Base-by-base conservation (phyloP, 2,888 invertebrate species). In the Hypsopygia costalis region DNA sequence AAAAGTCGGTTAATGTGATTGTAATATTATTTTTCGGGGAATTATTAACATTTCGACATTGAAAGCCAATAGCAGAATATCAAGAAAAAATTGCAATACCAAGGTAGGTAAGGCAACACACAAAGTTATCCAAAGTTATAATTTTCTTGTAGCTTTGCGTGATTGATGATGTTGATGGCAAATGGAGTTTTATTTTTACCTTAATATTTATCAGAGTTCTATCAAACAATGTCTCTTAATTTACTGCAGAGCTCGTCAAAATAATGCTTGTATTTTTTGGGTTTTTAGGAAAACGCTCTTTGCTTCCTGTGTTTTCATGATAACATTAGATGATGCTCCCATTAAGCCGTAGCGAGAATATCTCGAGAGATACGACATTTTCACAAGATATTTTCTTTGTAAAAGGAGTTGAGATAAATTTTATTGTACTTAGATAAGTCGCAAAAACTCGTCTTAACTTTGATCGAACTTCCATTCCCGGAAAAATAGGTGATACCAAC, bases 1-100 rank as follows among this genome's bases (percentile, higher is more conserved):
- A 3, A 33, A 39, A 20, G 27, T 11, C 25, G 16, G 16, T 27
- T 39, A 39, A 39, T 39, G 39, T 25, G 28, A 33, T 28, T 39
- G 25, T 39, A 39, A 39, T 33, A 39, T 39, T 39, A 25, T 16
- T 31, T 32, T 38, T 38, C 27, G 25, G 9, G 7, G 36, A 37
- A 36, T 10, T 31, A 31, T 20, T 1, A 25, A 31, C 9, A 20
- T 11, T 25, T 32, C 22, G 16, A 7, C 25, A 27, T 31, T 33
- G 33, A 11, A 11, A 9, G 25, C 0, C 11, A 31, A 21, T 31
- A 20, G 12, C n/a, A n/a, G 12, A 9, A 33, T 38, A 32, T 39
- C 11, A 12, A 10, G 27, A 33, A 34, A 33, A 27, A 33, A 11
- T 31, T 11, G 28, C 12, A 27, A 5, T 25, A 6, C n/a, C 25